Evolutionary conservation across 1,140 invertebrate species (phyloP), one percentile per base, ranked within the genome.

Genomic region (Diabrotica undecimpunctata): DNA sequence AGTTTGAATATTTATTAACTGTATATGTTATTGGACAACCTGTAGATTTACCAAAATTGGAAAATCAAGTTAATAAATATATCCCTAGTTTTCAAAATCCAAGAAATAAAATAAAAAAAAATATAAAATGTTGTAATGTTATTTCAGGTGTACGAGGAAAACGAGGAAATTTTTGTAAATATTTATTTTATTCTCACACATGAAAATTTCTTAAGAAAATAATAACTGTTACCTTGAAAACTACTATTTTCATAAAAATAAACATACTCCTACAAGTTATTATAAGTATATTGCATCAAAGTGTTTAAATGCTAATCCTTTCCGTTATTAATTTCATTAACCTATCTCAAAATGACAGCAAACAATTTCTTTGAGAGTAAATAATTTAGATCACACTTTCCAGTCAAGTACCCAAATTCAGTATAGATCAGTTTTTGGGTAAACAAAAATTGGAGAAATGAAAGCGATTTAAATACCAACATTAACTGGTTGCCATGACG

Each of bases 161-260:
- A n/a, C 8, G 6, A 3, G n/a, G n/a, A 46, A 8, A 4, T n/a
- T 46, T 46, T 46, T 46, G 41, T 46, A 46, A 46, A 54, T 54
- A 39, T 54, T 69, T 70, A 68, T 61, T 62, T 72, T 57, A 66
- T 65, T 63, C 66, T 65, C 72, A 74, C 72, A 74, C 72, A 69
- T 72, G 66, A 70, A 72, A 72, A 74, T 72, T 70, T 66, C 25
- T 70, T 73, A 73, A 66, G 72, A 62, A 62, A 62, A 62, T 54
- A 54, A 62, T 62, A 38, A 62, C 14, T 54, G 52, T 62, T 54
- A 62, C 61, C 61, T 54, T 39, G 35, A 13, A 35, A 54, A 54
- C 65, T 72, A 70, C 61, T 46, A 64, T 65, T 56, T 70, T 61
- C 37, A 65, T 55, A 66, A 61, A 68, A 64, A 60, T 66, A 68